Evolutionary conservation across 2,888 invertebrate species (phyloP).

Genomic region (Isotomurus palustris): DNA sequence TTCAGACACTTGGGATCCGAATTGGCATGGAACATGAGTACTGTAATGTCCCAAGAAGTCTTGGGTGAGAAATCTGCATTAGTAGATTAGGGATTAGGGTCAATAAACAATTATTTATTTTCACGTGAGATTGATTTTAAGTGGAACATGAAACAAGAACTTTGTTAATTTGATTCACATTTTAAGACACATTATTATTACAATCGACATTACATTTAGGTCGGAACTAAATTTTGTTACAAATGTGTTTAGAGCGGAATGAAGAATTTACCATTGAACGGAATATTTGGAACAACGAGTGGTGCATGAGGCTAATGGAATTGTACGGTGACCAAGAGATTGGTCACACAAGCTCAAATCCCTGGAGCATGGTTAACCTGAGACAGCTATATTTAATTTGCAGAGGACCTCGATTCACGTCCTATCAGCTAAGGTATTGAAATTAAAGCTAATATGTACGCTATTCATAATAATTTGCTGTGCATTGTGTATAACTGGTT

Average conservation of each 20-base stretch:
- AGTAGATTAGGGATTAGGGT: no score
- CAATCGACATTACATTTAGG: no score
- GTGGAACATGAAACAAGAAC: background rate
- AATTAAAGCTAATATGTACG: no score
- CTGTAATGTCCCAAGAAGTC: slow-evolving; percentile 14
- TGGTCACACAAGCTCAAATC: background rate
- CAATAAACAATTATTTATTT: no score
- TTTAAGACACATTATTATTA: background rate
- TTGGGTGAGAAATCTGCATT: no score
- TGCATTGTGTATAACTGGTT: background rate
- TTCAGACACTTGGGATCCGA: slow-evolving; percentile 33
- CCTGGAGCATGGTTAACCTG: slow-evolving; percentile 19
- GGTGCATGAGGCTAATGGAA: slow-evolving; percentile 33
- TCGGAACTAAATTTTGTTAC: no score
- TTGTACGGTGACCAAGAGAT: slow-evolving; percentile 15
- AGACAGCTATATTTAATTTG: slow-evolving; percentile 61
- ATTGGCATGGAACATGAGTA: slow-evolving; percentile 41
- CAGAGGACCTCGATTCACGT: slow-evolving; percentile 59
- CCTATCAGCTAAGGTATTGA: slow-evolving; percentile 58
- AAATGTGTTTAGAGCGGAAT: slow-evolving; percentile 22
- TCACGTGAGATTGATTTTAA: background rate
- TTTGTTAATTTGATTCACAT: background rate
- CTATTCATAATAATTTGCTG: no score
- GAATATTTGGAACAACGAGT: slow-evolving; percentile 43
- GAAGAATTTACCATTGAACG: slow-evolving; percentile 29